Evolutionary conservation across 2,888 invertebrate genomes (phyloP), one percentile per base, ranked within the genome.

Genomic region (Brenthis ino): DNA sequence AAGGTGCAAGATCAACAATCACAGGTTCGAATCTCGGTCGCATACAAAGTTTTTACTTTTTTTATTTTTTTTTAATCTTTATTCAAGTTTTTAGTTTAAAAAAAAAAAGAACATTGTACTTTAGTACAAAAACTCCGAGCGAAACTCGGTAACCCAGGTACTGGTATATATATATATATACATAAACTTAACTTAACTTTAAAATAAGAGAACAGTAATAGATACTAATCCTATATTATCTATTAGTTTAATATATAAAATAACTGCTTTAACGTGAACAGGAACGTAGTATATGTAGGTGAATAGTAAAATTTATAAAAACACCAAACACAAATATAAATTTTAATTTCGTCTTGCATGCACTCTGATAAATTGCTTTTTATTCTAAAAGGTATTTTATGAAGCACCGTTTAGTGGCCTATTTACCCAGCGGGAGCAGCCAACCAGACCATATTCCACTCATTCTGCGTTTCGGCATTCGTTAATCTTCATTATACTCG

Each of bases 351-450:
- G 64, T 57, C 54, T 65, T 65, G 65, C 68, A 37, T 64, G 65
- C 65, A 67, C 55, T 69, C 58, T 69, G 55, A 65, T 69, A 60
- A 69, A 69, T 69, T 69, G 65, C 65, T 65, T 65, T 68, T 60
- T 67, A 69, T 65, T 69, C 60, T 65, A 60, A 69, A 65, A 69
- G 43, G 56, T 60, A 69, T 69, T 65, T 65, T 55, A 65, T 68
- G 65, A 60, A 69, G 68, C 60, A 61, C 43, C 56, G 65, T 60
- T 69, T 69, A 69, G 56, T 65, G 65, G 65, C 65, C 65, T 69
- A 60, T 65, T 65, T 65, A 65, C 48, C 48, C 60, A 57, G 16
- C 58, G 68, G 56, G 69, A 65, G 54, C 65, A 56, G 50, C 65
- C 61, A 69, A 57, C 69, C 69, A 69, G 51, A 51, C 56, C 20